Percentiles rank a stretch among this genome's conserved stretches.
Evolutionary conservation across 2,797 vertebrate genomes (phyloP).

Genomic region (Phaenicophaeus curvirostris): DNA sequence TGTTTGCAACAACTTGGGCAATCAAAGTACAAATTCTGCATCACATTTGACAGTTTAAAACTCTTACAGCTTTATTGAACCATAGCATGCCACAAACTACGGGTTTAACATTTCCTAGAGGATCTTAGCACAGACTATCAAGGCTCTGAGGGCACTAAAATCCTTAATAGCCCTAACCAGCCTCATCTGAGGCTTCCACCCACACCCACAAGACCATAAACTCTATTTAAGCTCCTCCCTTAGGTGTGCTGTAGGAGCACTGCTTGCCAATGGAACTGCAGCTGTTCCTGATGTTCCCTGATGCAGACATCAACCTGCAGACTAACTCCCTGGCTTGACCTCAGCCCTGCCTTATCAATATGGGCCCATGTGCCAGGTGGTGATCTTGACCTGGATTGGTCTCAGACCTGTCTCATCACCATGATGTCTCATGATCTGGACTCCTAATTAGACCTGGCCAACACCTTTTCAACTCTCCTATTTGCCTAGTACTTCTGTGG

Average conservation of each 20-base stretch:
- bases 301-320: neutral
- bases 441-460: neutral
- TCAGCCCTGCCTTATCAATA: neutral
- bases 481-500: neutral
- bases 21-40: neutral
- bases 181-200: neutral
- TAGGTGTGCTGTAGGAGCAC: neutral
- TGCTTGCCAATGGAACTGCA: neutral
- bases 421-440: neutral
- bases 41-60: neutral
- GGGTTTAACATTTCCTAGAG: neutral
- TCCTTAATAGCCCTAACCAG: neutral
- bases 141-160: neutral
- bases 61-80: neutral
- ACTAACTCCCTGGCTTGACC: neutral
- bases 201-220: neutral
- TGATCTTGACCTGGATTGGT: neutral
- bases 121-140: neutral
- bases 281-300: neutral
- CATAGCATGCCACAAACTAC: neutral
- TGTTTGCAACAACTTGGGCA: neutral
- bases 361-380: neutral
- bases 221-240: neutral
- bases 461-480: neutral
- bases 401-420: neutral